A percentile compares a stretch with the other conserved stretches of the same genome.
Evolutionary conservation across 2,113 vertebrate genomes (phyloP).

Genomic region (Mormyrus lacerda): DNA sequence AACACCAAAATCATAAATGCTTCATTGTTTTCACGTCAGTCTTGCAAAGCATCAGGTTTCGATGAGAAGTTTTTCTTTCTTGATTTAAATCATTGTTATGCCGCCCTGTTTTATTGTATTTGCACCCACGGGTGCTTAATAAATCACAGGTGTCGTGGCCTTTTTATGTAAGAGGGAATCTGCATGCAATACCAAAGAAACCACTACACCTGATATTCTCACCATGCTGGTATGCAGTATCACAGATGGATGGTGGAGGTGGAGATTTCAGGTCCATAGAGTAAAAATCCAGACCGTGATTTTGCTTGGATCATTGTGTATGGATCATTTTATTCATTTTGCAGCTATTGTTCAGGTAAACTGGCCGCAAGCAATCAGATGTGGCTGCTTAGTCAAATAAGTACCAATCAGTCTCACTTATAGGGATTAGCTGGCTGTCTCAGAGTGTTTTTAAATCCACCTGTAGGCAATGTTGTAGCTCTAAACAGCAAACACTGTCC

Average conservation of each 20-base stretch:
- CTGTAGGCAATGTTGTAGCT: neutral
- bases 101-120: neutral
- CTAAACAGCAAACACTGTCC: neutral
- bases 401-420: neutral
- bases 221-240: neutral
- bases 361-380: neutral
- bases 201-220: neutral
- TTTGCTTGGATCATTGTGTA: neutral
- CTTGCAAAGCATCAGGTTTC: neutral
- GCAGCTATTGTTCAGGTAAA: neutral
- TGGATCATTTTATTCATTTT: neutral
- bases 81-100: neutral
- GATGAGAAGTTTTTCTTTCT: neutral
- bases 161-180: neutral
- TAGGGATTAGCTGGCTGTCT: neutral
- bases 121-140: neutral
- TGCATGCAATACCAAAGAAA: neutral
- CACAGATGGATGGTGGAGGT: neutral
- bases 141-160: neutral
- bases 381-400: neutral
- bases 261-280: neutral
- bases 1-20: slow-evolving; percentile 23
- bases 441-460: neutral
- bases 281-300: neutral
- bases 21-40: neutral